Evolutionary conservation across 2,113 vertebrate species (phyloP).

Genomic region (Anguilla rostrata): DNA sequence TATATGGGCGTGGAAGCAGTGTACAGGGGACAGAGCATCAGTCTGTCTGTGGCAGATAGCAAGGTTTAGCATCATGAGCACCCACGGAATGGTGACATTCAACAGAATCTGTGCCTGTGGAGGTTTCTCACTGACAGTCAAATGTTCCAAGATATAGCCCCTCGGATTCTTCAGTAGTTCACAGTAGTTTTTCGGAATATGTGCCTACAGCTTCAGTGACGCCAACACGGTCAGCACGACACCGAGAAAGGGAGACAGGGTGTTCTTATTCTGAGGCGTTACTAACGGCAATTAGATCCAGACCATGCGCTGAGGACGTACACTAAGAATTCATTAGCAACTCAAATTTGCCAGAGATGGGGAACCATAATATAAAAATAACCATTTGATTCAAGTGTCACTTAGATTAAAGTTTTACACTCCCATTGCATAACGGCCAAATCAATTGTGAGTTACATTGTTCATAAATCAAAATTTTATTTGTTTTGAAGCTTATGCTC

Average conservation of each 20-base stretch:
- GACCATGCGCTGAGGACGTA: not conserved
- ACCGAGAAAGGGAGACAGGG: not conserved
- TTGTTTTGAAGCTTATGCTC: not conserved
- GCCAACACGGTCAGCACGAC: not conserved
- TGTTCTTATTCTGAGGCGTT: not conserved
- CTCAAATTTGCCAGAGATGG: not conserved
- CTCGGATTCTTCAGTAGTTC: conserved; percentile 40
- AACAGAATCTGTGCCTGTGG: conserved; percentile 38
- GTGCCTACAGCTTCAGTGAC: not conserved
- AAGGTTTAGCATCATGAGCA: conserved; percentile 21
- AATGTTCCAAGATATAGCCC: conserved; percentile 46
- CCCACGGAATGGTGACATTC: conserved; percentile 16
- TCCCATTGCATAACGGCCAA: not conserved
- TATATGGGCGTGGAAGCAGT: not conserved
- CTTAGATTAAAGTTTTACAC: not conserved
- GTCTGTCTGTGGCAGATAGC: conserved; percentile 27
- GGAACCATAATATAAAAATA: not conserved
- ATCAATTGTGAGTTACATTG: not conserved
- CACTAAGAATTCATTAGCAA: not conserved
- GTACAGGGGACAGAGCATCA: conserved; percentile 5
- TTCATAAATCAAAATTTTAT: not conserved
- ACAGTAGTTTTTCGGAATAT: conserved; percentile 26
- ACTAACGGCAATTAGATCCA: not conserved
- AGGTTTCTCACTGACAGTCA: conserved; percentile 27
- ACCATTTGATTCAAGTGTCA: not conserved